These are phyloP conservation scores for Meleagris gallopavo DNA, from an alignment of 2,113 vertebrate species.

Conservation along the genomic window DNA sequence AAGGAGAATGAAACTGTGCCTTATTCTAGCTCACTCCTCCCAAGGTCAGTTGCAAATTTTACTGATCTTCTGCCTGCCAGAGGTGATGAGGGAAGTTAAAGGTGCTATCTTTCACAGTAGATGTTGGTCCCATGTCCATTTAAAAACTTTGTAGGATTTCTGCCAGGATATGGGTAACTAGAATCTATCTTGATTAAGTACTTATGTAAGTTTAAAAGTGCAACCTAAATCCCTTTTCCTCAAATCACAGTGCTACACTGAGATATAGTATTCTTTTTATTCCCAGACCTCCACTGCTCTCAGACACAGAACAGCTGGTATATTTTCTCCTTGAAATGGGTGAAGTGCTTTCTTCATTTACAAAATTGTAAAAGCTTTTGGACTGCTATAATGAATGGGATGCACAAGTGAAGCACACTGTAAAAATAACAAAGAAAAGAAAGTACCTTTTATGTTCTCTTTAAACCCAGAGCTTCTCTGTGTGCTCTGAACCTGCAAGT, in stretches of 20 bases:
- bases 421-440: conserved; percentile 8
- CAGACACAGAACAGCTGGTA: not conserved
- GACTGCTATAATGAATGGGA: not conserved
- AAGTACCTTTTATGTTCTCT: not conserved
- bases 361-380: not conserved
- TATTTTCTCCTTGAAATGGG: not conserved
- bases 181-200: not conserved
- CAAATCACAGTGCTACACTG: not conserved
- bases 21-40: not conserved
- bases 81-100: not conserved
- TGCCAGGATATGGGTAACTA: not conserved
- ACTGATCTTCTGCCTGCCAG: not conserved
- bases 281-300: not conserved
- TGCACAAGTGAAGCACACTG: not conserved
- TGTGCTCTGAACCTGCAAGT: conserved; percentile 16
- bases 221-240: not conserved
- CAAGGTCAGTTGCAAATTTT: not conserved
- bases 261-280: not conserved
- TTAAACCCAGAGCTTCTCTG: conserved; percentile 7
- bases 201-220: not conserved
- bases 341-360: conserved; percentile 30
- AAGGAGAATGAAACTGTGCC: conserved; percentile 32
- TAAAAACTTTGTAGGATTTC: not conserved
- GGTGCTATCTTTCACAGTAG: not conserved
- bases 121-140: not conserved